Conservation (phyloP, 1,140 invertebrate species). For the Saxidomus purpurata region DNA sequence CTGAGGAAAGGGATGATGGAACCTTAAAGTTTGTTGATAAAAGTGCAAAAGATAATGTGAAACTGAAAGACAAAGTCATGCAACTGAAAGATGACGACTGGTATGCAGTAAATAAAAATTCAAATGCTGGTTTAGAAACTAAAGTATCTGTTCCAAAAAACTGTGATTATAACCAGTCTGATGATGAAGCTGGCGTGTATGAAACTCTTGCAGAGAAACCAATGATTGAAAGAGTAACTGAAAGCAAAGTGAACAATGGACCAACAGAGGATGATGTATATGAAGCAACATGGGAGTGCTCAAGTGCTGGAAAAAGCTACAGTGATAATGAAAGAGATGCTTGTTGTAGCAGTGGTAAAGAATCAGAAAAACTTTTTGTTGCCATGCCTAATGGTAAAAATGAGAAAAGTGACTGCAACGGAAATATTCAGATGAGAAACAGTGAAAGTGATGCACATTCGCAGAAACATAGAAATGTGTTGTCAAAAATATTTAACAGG, state of each 20-base stretch:
- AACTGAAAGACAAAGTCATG: neutral
- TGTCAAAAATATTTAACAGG: slow-evolving; percentile 3
- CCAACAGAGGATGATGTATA: slow-evolving; percentile 22
- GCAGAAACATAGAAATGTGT: neutral
- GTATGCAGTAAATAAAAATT: neutral
- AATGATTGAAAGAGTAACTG: too few species aligned
- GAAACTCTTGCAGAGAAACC: slow-evolving; percentile 27
- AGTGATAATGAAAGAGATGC: neutral
- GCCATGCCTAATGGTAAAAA: slow-evolving; percentile 4
- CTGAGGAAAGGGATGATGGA: neutral
- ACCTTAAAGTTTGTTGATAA: neutral
- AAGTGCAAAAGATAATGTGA: neutral
- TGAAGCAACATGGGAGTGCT: slow-evolving; percentile 57
- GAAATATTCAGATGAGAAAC: neutral
- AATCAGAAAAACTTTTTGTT: neutral
- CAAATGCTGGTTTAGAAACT: neutral
- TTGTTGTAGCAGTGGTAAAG: neutral
- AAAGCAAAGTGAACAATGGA: neutral
- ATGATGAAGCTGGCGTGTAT: slow-evolving; percentile 38
- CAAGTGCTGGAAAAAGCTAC: neutral
- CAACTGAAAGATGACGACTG: neutral
- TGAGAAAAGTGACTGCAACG: neutral
- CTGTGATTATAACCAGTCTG: neutral
- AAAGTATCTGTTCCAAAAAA: neutral
- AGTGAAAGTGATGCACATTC: neutral